Percentiles rank a stretch among this genome's conserved stretches.
These are phyloP conservation scores for Rotaria magnacalcarata DNA, from an alignment of 2,888 invertebrate species.

Conservation along the genomic window DNA sequence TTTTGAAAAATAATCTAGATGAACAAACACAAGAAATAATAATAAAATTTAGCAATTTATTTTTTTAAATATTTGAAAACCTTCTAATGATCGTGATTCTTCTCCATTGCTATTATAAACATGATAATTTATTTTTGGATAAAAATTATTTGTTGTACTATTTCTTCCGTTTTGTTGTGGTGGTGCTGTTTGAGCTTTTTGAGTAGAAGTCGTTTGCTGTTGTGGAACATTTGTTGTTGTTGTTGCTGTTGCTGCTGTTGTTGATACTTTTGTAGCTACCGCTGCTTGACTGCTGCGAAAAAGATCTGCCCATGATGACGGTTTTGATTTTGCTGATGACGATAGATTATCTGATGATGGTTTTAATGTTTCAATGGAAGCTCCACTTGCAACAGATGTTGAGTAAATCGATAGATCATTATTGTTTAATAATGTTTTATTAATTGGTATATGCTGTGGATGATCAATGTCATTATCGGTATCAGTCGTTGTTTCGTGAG, in stretches of 20 bases:
- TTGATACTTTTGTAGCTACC: neutral
- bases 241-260: neutral
- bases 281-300: neutral
- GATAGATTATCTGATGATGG: neutral
- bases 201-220: neutral
- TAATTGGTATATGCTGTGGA: neutral
- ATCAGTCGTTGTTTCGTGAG: neutral
- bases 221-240: neutral
- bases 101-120: constrained; percentile 32
- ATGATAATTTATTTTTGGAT: constrained; percentile 20
- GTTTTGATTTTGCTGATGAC: neutral
- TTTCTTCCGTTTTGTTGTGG: neutral
- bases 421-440: neutral
- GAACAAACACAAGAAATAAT: neutral
- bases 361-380: neutral
- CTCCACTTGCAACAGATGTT: constrained; percentile 34
- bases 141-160: neutral
- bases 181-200: no score
- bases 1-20: constrained; percentile 62
- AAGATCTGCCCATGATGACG: constrained; percentile 21
- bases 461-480: constrained; percentile 9
- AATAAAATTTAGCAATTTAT: no score
- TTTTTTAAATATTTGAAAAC: neutral
- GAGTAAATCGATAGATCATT: constrained; percentile 20
- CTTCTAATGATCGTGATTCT: constrained; percentile 20